Conservation (phyloP, 2,113 vertebrate genomes). For the Eptesicus fuscus region DNA sequence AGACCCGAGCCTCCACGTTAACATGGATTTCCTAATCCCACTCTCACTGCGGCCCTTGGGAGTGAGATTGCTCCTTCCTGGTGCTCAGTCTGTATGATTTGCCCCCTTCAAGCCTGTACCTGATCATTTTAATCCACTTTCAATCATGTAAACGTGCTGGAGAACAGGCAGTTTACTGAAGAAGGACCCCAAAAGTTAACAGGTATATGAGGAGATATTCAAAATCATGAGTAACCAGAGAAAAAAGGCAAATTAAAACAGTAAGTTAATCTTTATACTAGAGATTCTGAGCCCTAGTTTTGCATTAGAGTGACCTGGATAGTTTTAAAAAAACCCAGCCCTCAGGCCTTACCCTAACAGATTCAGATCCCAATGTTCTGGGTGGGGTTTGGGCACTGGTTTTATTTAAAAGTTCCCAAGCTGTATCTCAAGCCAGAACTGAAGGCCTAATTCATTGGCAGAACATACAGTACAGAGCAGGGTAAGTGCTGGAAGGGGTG, state of each 20-base stretch:
- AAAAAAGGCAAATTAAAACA: background rate
- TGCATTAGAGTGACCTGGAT: background rate
- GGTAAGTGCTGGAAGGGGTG: background rate
- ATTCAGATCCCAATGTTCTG: background rate
- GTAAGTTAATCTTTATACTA: background rate
- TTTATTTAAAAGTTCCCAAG: background rate
- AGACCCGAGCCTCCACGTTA: background rate
- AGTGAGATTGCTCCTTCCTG: background rate
- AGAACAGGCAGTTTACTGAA: background rate
- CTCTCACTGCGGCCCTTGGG: background rate
- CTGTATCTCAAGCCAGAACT: background rate
- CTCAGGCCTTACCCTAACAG: background rate
- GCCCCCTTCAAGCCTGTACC: background rate
- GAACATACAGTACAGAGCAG: background rate
- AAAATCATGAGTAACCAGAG: background rate
- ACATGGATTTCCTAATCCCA: background rate
- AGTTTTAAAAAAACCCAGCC: background rate
- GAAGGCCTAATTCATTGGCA: background rate
- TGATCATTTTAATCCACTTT: background rate
- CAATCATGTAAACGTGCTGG: background rate
- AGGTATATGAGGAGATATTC: background rate
- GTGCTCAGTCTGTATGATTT: background rate
- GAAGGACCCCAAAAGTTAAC: background rate
- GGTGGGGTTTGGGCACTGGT: background rate
- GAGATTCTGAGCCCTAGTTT: background rate